phyloP scores from a whole-genome alignment of 2,797 vertebrate species.

The Nannoperca obscura region DNA sequence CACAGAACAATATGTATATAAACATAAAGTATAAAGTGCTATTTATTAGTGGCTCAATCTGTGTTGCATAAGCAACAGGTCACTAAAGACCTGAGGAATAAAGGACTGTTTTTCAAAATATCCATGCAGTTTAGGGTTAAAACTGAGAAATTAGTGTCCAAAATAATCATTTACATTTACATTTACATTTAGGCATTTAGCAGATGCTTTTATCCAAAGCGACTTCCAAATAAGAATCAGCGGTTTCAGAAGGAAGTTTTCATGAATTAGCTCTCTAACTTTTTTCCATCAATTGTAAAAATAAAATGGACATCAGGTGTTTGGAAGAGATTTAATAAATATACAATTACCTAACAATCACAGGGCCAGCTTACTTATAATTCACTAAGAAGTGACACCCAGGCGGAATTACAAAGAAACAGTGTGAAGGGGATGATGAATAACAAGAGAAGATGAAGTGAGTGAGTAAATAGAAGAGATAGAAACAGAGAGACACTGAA shows the following conservation, averaged over 20 bases:
- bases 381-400: constrained; percentile 42
- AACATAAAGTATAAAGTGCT: too few relatives aligned
- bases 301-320: constrained; percentile 8
- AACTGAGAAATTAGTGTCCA: background rate
- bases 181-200: too few relatives aligned
- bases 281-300: background rate
- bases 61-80: background rate
- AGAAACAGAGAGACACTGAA: background rate
- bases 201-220: too few relatives aligned
- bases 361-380: constrained; percentile 36
- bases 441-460: constrained; percentile 29
- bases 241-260: background rate
- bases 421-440: constrained; percentile 50
- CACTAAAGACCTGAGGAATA: background rate
- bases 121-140: background rate
- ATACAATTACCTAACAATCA: constrained; percentile 44
- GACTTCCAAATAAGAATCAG: too few relatives aligned
- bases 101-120: constrained; percentile 3
- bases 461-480: constrained; percentile 12
- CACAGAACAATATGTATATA: background rate
- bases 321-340: constrained; percentile 37
- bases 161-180: background rate
- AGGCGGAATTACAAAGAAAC: constrained; percentile 55
- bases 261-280: background rate
- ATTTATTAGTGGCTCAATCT: background rate